Conservation (phyloP, 1,140 invertebrate species). For the Bombus polaris region DNA sequence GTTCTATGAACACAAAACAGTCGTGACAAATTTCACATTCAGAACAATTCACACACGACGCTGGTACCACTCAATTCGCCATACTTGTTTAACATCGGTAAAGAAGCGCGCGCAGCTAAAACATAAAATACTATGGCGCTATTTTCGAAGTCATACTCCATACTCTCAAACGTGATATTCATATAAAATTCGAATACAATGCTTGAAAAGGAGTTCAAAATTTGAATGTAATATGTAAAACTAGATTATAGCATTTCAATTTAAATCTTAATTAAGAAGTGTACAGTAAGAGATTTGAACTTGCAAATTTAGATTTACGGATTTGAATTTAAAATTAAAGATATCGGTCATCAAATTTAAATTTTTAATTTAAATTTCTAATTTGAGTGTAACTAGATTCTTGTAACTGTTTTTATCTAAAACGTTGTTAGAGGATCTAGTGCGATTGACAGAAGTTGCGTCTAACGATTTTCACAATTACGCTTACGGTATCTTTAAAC, state of each 20-base stretch:
- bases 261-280: background rate
- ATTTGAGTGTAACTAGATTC: background rate
- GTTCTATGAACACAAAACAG: background rate
- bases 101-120: background rate
- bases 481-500: conserved; percentile 15
- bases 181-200: background rate
- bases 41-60: background rate
- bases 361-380: background rate
- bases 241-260: background rate
- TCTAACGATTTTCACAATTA: background rate
- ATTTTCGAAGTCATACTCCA: background rate
- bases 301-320: background rate
- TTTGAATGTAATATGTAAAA: too few relatives aligned
- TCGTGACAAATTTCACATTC: background rate
- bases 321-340: background rate
- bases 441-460: background rate
- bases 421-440: background rate
- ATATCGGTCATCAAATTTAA: background rate
- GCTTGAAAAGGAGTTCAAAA: background rate
- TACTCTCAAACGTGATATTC: background rate
- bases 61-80: background rate
- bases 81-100: background rate
- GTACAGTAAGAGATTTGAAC: background rate
- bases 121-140: background rate
- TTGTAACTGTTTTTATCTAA: background rate